Percentiles rank a stretch among this genome's conserved stretches.
phyloP scores from a whole-genome alignment of 2,888 invertebrate genomes.

The Meghimatium bilineatum region DNA sequence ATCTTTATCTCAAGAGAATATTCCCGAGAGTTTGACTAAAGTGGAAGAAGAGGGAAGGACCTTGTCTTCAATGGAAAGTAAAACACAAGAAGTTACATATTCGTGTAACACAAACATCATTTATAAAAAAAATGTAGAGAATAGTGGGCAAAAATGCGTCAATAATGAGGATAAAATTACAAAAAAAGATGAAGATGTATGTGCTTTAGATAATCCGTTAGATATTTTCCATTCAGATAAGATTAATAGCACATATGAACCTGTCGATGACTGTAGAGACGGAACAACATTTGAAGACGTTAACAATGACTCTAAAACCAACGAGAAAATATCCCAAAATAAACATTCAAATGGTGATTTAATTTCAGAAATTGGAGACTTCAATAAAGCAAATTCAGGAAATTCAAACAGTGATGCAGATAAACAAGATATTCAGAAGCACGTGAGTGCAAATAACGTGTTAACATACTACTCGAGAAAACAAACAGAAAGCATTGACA shows the following conservation, averaged over 20 bases:
- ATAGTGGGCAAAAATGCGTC: background rate
- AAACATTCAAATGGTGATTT: background rate
- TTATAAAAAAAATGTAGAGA: background rate
- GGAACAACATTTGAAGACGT: background rate
- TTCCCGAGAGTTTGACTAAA: background rate
- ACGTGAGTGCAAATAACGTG: background rate
- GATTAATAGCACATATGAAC: background rate
- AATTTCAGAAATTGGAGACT: background rate
- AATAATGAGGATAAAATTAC: background rate
- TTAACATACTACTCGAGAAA: background rate
- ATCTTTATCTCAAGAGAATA: background rate
- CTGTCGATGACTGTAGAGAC: background rate
- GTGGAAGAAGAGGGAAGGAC: background rate
- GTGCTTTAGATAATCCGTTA: background rate
- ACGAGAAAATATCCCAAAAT: background rate
- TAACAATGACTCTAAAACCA: background rate
- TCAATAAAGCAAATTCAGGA: background rate
- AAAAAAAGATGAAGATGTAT: background rate
- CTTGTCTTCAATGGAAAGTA: too few species aligned
- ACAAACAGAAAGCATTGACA: background rate
- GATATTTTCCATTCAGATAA: slow-evolving; percentile 33
- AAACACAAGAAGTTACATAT: background rate
- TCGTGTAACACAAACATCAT: background rate
- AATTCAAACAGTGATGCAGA: background rate
- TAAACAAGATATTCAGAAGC: background rate